Evolutionary conservation across 2,797 vertebrate genomes (phyloP).

Genomic region (Enteromius thamalakanensis): DNA sequence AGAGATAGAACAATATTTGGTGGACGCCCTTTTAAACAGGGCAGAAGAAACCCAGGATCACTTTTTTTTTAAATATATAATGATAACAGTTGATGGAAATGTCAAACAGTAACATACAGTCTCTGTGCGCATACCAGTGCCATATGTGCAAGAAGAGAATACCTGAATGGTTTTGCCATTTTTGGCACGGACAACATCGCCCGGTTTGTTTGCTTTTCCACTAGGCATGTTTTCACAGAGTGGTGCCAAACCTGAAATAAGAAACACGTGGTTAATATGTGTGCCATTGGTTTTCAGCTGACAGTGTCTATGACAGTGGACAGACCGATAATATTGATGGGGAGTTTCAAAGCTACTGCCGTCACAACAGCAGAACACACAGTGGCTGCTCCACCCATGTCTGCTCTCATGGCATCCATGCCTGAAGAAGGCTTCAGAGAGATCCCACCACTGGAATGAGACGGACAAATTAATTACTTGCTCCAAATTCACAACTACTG

Average conservation of each 20-base stretch:
- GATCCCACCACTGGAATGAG: slow-evolving; percentile 86
- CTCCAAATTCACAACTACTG: neutral
- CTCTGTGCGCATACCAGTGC: neutral
- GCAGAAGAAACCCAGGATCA: neutral
- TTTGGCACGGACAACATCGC: slow-evolving; percentile 91
- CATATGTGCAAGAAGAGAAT: neutral
- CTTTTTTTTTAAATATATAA: neutral
- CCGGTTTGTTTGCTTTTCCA: slow-evolving; percentile 93
- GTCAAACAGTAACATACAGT: neutral
- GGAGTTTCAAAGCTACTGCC: slow-evolving; percentile 87
- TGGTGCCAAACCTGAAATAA: slow-evolving; percentile 85
- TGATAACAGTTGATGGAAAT: neutral
- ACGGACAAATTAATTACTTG: neutral
- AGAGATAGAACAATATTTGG: neutral
- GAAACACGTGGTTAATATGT: neutral
- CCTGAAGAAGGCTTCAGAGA: slow-evolving; percentile 92
- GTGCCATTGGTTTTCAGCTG: neutral
- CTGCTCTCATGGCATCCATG: slow-evolving; percentile 97
- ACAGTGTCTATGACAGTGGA: neutral
- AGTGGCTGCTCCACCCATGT: slow-evolving; percentile 97
- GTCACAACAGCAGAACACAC: slow-evolving; percentile 91
- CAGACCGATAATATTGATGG: slow-evolving; percentile 91
- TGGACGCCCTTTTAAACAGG: neutral
- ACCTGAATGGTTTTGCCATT: slow-evolving; percentile 99
- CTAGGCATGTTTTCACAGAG: slow-evolving; percentile 99